Conservation (phyloP, 2,113 vertebrate genomes). For the Heptranchias perlo region DNA sequence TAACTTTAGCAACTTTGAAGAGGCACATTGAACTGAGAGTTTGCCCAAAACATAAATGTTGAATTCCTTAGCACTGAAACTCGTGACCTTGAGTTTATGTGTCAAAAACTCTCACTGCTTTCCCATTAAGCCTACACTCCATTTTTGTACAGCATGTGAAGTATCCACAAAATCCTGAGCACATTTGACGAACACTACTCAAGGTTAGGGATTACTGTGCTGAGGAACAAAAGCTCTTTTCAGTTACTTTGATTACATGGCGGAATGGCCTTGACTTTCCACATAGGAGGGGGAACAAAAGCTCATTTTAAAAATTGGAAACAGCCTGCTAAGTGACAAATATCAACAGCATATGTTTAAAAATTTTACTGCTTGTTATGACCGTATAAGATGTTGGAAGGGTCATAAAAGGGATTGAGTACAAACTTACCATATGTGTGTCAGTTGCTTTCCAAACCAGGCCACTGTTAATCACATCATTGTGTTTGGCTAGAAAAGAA, state of each 20-base stretch:
- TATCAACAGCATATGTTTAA: not conserved
- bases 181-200: too few relatives aligned
- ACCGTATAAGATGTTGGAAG: not conserved
- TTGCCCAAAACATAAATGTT: too few relatives aligned
- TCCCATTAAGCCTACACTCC: not conserved
- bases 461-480: not conserved
- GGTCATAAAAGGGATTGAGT: not conserved
- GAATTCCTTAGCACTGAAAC: too few relatives aligned
- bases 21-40: not conserved
- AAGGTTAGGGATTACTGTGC: not conserved
- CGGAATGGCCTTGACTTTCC: not conserved
- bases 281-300: not conserved
- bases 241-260: not conserved
- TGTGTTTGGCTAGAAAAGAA: slow-evolving; percentile 4
- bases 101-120: not conserved
- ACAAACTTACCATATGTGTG: not conserved
- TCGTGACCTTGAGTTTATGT: not conserved
- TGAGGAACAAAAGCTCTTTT: not conserved
- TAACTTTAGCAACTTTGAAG: not conserved
- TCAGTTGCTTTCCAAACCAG: not conserved
- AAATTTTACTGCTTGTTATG: not conserved
- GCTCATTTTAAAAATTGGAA: slow-evolving; percentile 7
- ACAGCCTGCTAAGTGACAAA: not conserved
- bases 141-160: not conserved
- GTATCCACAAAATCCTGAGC: not conserved